Conservation (phyloP, 2,113 vertebrate species). For the Xenopus laevis region DNA sequence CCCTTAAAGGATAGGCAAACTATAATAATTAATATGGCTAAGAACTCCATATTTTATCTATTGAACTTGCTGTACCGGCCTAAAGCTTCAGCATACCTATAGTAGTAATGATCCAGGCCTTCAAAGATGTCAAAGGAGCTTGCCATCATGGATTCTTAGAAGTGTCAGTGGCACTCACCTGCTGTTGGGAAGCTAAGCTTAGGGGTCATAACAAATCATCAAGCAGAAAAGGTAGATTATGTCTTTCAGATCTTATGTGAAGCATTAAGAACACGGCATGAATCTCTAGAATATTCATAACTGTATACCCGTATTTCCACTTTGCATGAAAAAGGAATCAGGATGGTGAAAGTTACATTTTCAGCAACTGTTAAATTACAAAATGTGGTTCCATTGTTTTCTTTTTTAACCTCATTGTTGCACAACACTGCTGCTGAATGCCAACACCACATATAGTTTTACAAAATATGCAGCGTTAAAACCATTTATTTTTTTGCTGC, state of each 20-base stretch:
- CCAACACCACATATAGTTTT: background rate
- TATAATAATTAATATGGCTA: no score
- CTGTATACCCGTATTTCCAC: background rate
- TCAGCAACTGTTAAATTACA: conserved; percentile 11
- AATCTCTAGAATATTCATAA: background rate
- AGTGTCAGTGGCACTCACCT: no score
- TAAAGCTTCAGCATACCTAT: no score
- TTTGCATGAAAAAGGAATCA: background rate
- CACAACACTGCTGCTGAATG: conserved; percentile 5
- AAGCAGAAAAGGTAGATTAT: no score
- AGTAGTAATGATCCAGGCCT: no score
- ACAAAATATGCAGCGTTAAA: background rate
- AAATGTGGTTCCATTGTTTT: conserved; percentile 22
- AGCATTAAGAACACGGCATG: background rate
- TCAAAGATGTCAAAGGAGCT: no score
- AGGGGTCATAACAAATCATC: no score
- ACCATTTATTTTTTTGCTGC: background rate
- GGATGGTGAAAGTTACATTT: background rate
- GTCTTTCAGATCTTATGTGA: background rate
- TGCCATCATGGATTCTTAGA: no score
- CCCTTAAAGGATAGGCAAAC: no score
- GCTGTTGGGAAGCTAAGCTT: no score
- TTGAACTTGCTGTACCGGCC: no score
- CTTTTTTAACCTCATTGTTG: conserved; percentile 19
- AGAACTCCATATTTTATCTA: no score